Evolutionary conservation across 2,888 invertebrate genomes (phyloP), one percentile per base, ranked within the genome.

Genomic region (Limnephilus auricula): DNA sequence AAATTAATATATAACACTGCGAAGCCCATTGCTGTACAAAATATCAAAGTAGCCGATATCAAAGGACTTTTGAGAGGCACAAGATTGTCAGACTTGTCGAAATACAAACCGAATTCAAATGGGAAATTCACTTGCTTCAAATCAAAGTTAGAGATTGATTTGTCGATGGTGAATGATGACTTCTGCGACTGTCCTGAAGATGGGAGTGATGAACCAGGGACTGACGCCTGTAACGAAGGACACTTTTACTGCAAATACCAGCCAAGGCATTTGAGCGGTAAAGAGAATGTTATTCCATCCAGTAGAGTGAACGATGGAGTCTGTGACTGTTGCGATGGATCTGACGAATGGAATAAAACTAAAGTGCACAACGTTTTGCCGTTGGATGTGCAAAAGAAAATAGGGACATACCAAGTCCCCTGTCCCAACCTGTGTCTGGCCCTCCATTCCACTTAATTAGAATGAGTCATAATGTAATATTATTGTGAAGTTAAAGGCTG

Each of bases 281-380:
- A 94, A 82, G 95, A 94, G 31, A 94, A 93, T 89, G 94, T 93
- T 91, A 96, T 98, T 93, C 97, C 97, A 15, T 98, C 99, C 1
- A 97, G 97, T 93, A 96, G 98, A 94, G 98, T 99, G 0, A 99
- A 99, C 95, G 99, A 99, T 96, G 98, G 98, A 12, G 97, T 99
- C 93, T 99, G 99, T 96, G 99, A 99, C 95, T 99, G 99, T 94
- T 98, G 98, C 95, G 98, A 98, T 95, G 98, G 98, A n/a, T 98
- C 98, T 85, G 98, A 98, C 95, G 98, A 98, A 94, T 98, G 93
- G 93, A 91, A 87, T 30, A 87, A 89, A 9, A 37, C 80, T 3
- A 50, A 50, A 31, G 79, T 91, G 45, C 30, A 37, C 4, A 30
- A 92, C 25, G 30, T 79, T 2, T n/a, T 92, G 45, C 79, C 92